Percentiles rank a stretch among this genome's conserved stretches.
Evolutionary conservation across 2,797 vertebrate genomes (phyloP).

Genomic region (Micropoecilia bifurca): DNA sequence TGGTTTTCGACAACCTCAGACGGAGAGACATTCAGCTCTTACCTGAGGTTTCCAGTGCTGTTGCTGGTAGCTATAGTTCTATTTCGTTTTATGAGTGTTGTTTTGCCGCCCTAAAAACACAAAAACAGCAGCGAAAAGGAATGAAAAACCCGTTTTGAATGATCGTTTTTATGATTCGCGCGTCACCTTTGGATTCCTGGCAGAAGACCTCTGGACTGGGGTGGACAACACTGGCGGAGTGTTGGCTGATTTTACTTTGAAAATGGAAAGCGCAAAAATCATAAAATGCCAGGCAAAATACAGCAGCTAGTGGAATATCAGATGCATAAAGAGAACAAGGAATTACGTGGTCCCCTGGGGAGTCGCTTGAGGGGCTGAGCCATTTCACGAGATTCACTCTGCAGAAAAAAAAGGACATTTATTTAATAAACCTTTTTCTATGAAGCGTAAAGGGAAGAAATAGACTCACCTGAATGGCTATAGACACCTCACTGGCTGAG

Average conservation of each 20-base stretch:
- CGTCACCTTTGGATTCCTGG: slow-evolving; percentile 49
- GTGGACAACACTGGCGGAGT: slow-evolving; percentile 3
- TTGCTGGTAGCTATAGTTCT: slow-evolving; percentile 48
- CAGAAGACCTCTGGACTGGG: slow-evolving; percentile 21
- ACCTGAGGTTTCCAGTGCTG: slow-evolving; percentile 73
- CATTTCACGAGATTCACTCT: slow-evolving; percentile 68
- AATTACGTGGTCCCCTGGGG: slow-evolving; percentile 64
- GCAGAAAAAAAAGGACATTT: not conserved
- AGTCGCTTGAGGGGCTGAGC: slow-evolving; percentile 46
- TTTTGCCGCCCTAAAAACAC: slow-evolving; percentile 37
- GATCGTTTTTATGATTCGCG: not conserved
- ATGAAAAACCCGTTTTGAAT: not conserved
- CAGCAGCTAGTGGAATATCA: not conserved
- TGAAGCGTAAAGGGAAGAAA: not conserved
- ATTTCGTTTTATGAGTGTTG: slow-evolving; percentile 24
- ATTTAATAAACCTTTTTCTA: not conserved
- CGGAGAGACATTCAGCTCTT: not conserved
- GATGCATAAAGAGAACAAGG: not conserved
- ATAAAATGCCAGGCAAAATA: not conserved
- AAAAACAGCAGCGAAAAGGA: not conserved
- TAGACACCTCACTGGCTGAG: slow-evolving; percentile 71
- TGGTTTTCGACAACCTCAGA: not conserved
- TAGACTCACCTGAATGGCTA: slow-evolving; percentile 67
- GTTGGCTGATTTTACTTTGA: slow-evolving; percentile 43
- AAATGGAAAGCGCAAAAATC: not conserved